phyloP scores from a whole-genome alignment of 2,113 vertebrate species.

The Podarcis cretensis region DNA sequence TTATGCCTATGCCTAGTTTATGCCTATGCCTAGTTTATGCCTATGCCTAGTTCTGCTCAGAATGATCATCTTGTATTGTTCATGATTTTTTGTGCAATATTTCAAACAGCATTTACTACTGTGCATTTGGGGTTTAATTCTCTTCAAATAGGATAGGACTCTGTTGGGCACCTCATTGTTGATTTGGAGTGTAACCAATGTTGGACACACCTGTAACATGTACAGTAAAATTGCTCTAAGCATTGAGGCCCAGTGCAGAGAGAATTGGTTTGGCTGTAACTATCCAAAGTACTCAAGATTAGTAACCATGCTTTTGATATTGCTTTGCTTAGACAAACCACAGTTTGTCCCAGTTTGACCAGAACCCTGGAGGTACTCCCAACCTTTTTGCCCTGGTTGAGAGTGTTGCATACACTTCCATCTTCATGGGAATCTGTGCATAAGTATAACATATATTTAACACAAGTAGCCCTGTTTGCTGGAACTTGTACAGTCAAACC shows the following conservation, averaged over 20 bases:
- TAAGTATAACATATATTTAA: too few relatives aligned
- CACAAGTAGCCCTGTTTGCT: background rate
- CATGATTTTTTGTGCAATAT: slow-evolving; percentile 27
- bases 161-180: background rate
- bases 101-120: slow-evolving; percentile 29
- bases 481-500: background rate
- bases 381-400: too few relatives aligned
- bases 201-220: background rate
- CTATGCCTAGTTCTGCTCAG: slow-evolving; percentile 13
- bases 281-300: background rate
- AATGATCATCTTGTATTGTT: slow-evolving; percentile 3
- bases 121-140: background rate
- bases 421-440: background rate
- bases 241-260: background rate
- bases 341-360: background rate
- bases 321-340: background rate
- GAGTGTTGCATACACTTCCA: background rate
- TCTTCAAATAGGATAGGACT: background rate
- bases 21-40: too few relatives aligned
- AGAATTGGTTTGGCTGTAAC: background rate
- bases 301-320: background rate
- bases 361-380: background rate
- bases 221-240: background rate
- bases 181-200: background rate
- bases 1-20: too few relatives aligned